Conservation (phyloP, 1,140 invertebrate species). For the Drosophila nebulosa region DNA sequence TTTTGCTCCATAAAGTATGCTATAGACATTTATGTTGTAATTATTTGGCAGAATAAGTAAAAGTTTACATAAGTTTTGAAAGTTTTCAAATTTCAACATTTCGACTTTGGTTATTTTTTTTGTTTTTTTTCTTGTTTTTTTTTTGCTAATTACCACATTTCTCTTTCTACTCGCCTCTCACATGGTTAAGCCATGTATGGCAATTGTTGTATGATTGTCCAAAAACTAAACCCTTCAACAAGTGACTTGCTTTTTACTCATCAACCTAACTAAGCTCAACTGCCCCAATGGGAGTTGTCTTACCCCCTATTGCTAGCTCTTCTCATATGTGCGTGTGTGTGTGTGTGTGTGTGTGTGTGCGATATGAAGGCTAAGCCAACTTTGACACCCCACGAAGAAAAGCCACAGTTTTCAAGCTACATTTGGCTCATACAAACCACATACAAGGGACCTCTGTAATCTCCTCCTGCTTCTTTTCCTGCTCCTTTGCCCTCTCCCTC, state of each 20-base stretch:
- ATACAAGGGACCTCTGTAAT: neutral
- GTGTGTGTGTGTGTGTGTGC: neutral
- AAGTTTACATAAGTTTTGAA: neutral
- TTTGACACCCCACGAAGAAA: slow-evolving; percentile 49
- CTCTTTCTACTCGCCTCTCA: neutral
- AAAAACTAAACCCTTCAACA: slow-evolving; percentile 53
- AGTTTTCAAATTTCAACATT: neutral
- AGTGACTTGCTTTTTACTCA: slow-evolving; percentile 59
- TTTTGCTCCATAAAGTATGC: neutral
- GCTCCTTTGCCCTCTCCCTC: neutral
- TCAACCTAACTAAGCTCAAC: slow-evolving; percentile 20
- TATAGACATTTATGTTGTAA: neutral
- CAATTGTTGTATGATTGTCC: neutral
- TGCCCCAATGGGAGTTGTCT: slow-evolving; percentile 27
- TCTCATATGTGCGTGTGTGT: slow-evolving; percentile 40
- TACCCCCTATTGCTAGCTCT: slow-evolving; percentile 21
- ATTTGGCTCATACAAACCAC: slow-evolving; percentile 51
- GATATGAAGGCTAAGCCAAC: slow-evolving; percentile 55
- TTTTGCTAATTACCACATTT: slow-evolving; percentile 31
- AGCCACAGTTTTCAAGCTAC: slow-evolving; percentile 71
- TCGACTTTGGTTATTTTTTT: too few relatives aligned
- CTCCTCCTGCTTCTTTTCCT: too few relatives aligned
- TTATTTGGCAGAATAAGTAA: neutral
- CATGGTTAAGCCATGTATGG: neutral
- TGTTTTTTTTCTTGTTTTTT: too few relatives aligned